These are phyloP conservation scores for Cotesia typhae DNA, from an alignment of 1,140 invertebrate genomes.

Conservation along the genomic window DNA sequence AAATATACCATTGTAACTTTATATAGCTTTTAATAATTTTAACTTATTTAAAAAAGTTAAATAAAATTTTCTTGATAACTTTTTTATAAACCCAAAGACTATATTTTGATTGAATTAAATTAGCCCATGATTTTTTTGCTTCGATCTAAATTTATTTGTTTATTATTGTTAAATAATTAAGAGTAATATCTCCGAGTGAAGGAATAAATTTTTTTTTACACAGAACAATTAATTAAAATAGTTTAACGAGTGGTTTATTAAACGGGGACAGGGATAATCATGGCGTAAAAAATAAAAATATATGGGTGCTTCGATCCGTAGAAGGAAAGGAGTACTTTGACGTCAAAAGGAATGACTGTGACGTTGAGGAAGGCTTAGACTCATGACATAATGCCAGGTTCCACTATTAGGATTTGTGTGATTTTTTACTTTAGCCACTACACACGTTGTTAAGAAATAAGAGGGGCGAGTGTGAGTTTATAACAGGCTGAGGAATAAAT, in stretches of 20 bases:
- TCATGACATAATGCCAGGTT: slow-evolving; percentile 31
- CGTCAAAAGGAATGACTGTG: slow-evolving; percentile 29
- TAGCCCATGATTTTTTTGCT: no score
- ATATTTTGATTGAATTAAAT: no score
- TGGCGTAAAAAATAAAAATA: slow-evolving; percentile 13
- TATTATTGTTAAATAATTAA: no score
- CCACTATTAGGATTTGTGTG: slow-evolving; percentile 27
- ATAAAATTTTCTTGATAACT: no score
- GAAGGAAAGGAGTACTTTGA: slow-evolving; percentile 35
- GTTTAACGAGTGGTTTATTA: neutral
- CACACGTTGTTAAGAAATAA: neutral
- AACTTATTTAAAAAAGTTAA: no score
- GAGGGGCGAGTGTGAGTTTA: neutral
- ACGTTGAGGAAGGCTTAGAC: slow-evolving; percentile 33
- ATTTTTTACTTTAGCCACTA: neutral
- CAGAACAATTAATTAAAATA: neutral
- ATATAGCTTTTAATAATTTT: no score
- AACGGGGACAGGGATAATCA: neutral
- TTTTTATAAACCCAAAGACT: no score
- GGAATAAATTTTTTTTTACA: neutral
- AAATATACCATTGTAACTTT: no score
- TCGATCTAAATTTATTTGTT: no score
- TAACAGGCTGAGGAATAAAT: slow-evolving; percentile 19
- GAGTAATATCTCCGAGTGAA: no score
- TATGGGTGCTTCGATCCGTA: slow-evolving; percentile 18